phyloP scores from a whole-genome alignment of 2,888 invertebrate species.

The Pomacea canaliculata region DNA sequence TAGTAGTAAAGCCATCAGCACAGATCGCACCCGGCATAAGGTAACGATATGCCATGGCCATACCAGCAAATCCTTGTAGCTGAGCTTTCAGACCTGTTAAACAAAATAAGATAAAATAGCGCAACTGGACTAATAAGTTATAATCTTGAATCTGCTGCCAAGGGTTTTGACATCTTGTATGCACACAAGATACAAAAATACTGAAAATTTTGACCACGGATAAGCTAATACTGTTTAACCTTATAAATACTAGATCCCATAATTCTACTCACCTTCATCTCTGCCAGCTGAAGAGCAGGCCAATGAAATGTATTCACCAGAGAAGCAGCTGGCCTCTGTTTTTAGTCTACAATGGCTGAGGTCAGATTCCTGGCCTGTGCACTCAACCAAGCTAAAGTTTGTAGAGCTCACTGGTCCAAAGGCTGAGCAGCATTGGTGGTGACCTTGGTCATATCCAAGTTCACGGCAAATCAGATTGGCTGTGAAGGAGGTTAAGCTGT shows the following conservation, averaged over 20 bases:
- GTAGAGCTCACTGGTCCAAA: not conserved
- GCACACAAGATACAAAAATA: too few relatives aligned
- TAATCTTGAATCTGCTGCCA: too few relatives aligned
- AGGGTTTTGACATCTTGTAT: too few relatives aligned
- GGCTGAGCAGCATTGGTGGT: slow-evolving; percentile 28
- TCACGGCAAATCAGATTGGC: slow-evolving; percentile 52
- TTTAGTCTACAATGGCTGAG: slow-evolving; percentile 13
- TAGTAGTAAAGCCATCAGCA: slow-evolving; percentile 72
- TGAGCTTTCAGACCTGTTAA: not conserved
- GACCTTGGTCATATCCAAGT: slow-evolving; percentile 48
- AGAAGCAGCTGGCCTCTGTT: not conserved
- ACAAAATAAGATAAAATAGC: not conserved
- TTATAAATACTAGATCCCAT: too few relatives aligned
- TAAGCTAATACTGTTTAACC: too few relatives aligned
- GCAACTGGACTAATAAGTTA: too few relatives aligned
- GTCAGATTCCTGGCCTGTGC: slow-evolving; percentile 4
- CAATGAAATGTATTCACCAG: slow-evolving; percentile 14
- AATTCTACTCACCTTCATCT: too few relatives aligned
- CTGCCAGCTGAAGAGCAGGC: not conserved
- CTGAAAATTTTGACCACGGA: too few relatives aligned
- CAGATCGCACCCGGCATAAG: slow-evolving; percentile 71
- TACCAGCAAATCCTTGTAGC: slow-evolving; percentile 33
- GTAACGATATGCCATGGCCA: slow-evolving; percentile 43
- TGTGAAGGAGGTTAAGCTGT: slow-evolving; percentile 49
- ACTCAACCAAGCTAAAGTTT: slow-evolving; percentile 4